Percentiles rank a stretch among this genome's conserved stretches.
These are phyloP conservation scores for Melinaea menophilus DNA, from an alignment of 2,888 invertebrate species.

Conservation along the genomic window DNA sequence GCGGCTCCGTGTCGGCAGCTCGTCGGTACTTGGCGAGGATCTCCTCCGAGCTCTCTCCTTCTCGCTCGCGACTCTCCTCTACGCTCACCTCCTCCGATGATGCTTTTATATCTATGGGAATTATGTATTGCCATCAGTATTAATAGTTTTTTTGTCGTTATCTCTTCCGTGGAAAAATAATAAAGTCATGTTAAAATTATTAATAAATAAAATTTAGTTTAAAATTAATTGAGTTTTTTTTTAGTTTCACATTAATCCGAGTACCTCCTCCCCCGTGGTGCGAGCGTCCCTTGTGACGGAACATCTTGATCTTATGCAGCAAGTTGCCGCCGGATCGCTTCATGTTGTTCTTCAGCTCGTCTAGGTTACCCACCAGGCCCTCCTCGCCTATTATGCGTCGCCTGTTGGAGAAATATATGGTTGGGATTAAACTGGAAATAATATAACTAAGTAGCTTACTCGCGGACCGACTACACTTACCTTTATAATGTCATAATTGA, in stretches of 20 bases:
- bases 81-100: conserved; percentile 54
- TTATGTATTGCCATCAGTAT: too few species aligned
- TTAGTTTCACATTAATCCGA: too few species aligned
- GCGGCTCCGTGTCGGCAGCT: conserved; percentile 67
- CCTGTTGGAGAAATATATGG: conserved; percentile 34
- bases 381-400: conserved; percentile 61
- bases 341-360: conserved; percentile 72
- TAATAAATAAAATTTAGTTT: too few species aligned
- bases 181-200: too few species aligned
- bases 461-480: too few species aligned
- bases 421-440: too few species aligned
- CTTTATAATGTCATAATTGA: too few species aligned
- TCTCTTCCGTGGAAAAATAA: too few species aligned
- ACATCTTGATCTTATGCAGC: conserved; percentile 72
- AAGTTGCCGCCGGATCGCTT: conserved; percentile 72
- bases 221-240: too few species aligned
- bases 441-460: too few species aligned
- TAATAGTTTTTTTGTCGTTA: too few species aligned
- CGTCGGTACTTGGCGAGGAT: conserved; percentile 96
- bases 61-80: conserved; percentile 48
- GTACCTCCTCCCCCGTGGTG: conserved; percentile 45
- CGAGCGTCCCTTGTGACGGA: conserved; percentile 67
- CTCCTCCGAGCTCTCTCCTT: conserved; percentile 89
- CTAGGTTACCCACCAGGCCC: conserved; percentile 58
- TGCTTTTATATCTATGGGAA: conserved; percentile 50